Evolutionary conservation across 2,888 invertebrate species (phyloP).

Genomic region (Tineola bisselliella): DNA sequence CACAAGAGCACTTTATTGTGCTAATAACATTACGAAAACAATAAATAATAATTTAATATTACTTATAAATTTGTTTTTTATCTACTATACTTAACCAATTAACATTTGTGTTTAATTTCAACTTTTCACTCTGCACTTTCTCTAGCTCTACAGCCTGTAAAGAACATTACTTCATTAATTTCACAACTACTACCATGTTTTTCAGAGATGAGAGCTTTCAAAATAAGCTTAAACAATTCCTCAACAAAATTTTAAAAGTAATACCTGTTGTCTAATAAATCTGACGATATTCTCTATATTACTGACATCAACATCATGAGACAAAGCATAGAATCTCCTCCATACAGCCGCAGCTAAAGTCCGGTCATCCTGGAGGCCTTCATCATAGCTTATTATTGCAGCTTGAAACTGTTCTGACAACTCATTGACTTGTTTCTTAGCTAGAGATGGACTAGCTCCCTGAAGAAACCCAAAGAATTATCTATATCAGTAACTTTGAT

Average conservation of each 20-base stretch:
- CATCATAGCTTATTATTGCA: constrained; percentile 85
- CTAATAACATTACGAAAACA: too few species aligned
- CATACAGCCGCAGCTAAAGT: constrained; percentile 85
- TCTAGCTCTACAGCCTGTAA: constrained; percentile 68
- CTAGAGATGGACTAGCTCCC: constrained; percentile 70
- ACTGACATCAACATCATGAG: constrained; percentile 71
- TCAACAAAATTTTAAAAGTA: too few species aligned
- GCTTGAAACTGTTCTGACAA: constrained; percentile 86
- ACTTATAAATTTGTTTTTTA: constrained; percentile 25
- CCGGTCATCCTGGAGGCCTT: constrained; percentile 82
- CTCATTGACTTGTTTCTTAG: constrained; percentile 71
- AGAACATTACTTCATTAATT: too few species aligned
- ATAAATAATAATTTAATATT: constrained; percentile 19
- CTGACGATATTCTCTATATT: constrained; percentile 76
- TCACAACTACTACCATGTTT: too few species aligned
- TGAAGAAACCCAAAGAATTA: too few species aligned
- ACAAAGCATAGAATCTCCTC: constrained; percentile 79
- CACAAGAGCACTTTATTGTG: too few species aligned
- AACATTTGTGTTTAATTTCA: constrained; percentile 66
- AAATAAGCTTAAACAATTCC: too few species aligned
- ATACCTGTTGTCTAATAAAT: constrained; percentile 83
- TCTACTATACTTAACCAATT: constrained; percentile 60
- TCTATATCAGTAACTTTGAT: too few species aligned
- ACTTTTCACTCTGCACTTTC: constrained; percentile 61
- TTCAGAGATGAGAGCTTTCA: too few species aligned